phyloP scores from a whole-genome alignment of 2,888 invertebrate genomes.

The Torymus auratus region DNA sequence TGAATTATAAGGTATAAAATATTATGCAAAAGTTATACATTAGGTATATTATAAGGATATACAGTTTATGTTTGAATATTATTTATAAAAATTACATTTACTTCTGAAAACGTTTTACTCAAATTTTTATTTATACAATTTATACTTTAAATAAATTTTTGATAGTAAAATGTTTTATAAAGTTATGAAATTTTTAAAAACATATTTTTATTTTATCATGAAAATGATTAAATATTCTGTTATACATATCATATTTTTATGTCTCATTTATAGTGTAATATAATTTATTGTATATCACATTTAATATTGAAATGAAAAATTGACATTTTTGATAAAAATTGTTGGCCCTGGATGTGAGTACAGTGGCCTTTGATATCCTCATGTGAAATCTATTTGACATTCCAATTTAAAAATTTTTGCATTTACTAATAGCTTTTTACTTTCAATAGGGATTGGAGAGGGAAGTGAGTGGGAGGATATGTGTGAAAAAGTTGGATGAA shows the following conservation, averaged over 20 bases:
- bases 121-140: constrained; percentile 35
- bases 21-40: not conserved
- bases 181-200: constrained; percentile 35
- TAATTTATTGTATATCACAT: constrained; percentile 38
- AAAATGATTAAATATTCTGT: constrained; percentile 58
- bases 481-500: constrained; percentile 66
- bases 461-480: constrained; percentile 61
- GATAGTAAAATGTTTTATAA: constrained; percentile 32
- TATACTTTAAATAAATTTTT: constrained; percentile 36
- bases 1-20: constrained; percentile 14
- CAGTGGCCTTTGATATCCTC: constrained; percentile 57
- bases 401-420: constrained; percentile 46
- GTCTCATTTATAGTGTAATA: constrained; percentile 38
- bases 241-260: constrained; percentile 51
- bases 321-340: constrained; percentile 38
- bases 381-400: constrained; percentile 51
- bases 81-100: constrained; percentile 33
- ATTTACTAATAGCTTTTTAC: constrained; percentile 76
- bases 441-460: constrained; percentile 74
- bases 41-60: constrained; percentile 19
- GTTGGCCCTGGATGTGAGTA: constrained; percentile 65
- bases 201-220: constrained; percentile 16
- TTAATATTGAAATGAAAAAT: constrained; percentile 41
- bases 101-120: constrained; percentile 1
- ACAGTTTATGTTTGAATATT: constrained; percentile 39